phyloP scores from a whole-genome alignment of 2,797 vertebrate genomes.

The Micromesistius poutassou region DNA sequence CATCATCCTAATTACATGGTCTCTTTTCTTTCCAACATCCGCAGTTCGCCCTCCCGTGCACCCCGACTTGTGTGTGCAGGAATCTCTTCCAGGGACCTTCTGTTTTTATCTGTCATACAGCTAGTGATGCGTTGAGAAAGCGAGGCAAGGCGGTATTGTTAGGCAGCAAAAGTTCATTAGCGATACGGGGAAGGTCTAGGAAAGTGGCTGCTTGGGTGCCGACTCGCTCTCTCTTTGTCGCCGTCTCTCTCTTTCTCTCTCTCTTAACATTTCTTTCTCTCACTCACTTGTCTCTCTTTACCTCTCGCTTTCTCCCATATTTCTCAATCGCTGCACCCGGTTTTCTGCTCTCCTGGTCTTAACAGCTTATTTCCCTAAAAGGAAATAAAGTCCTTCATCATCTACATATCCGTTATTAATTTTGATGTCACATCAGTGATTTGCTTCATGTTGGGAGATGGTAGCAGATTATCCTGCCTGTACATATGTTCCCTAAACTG shows the following conservation, averaged over 20 bases:
- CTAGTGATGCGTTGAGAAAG: conserved; percentile 14
- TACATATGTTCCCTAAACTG: conserved; percentile 6
- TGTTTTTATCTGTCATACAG: conserved; percentile 11
- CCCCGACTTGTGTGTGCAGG: conserved; percentile 12
- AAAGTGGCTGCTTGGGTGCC: neutral
- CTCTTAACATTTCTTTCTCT: neutral
- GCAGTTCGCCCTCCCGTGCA: conserved; percentile 6
- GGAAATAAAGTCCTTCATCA: neutral
- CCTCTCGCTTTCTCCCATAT: neutral
- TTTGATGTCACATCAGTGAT: conserved; percentile 10
- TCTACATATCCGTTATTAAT: neutral
- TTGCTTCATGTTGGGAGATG: conserved; percentile 8
- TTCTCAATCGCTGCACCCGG: neutral
- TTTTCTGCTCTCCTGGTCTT: neutral
- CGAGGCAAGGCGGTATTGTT: conserved; percentile 3
- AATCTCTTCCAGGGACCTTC: conserved; percentile 1
- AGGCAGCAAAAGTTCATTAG: conserved; percentile 13
- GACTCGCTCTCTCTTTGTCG: neutral
- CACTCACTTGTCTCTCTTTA: neutral
- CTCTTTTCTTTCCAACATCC: conserved; percentile 10
- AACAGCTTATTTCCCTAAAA: neutral
- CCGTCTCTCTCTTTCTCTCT: neutral
- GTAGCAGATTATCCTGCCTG: conserved; percentile 1
- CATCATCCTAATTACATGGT: conserved; percentile 24
- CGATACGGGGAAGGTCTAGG: conserved; percentile 5